Conservation (phyloP, 2,113 vertebrate species). For the Pterocles orientalis region DNA sequence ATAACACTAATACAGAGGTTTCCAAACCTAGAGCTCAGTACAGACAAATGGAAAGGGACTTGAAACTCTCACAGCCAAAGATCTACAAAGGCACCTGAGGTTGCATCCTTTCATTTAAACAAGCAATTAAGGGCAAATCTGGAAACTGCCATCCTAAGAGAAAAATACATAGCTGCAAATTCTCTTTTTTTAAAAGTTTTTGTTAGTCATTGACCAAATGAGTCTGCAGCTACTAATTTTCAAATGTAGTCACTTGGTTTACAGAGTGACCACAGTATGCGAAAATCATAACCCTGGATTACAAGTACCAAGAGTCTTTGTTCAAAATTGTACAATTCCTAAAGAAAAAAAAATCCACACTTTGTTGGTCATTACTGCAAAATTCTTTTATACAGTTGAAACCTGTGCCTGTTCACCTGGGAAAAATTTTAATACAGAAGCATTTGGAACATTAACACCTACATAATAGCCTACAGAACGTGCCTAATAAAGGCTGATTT, state of each 20-base stretch:
- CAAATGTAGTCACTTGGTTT: neutral
- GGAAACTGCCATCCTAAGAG: neutral
- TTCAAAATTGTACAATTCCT: neutral
- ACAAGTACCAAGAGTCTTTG: neutral
- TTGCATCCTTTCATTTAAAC: neutral
- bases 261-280: neutral
- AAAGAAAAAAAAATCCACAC: neutral
- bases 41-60: neutral
- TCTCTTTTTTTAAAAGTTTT: neutral
- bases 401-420: neutral
- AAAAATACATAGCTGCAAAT: neutral
- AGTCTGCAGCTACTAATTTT: neutral
- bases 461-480: conserved; percentile 48
- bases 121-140: neutral
- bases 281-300: neutral
- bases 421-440: conserved; percentile 21
- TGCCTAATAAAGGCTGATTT: conserved; percentile 67
- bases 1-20: neutral
- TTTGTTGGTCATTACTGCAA: neutral
- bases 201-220: neutral
- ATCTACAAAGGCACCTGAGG: neutral
- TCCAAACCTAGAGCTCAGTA: neutral
- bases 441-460: conserved; percentile 42
- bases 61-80: neutral
- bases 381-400: neutral